phyloP scores from a whole-genome alignment of 2,888 invertebrate species.

The Cheilosia urbana region DNA sequence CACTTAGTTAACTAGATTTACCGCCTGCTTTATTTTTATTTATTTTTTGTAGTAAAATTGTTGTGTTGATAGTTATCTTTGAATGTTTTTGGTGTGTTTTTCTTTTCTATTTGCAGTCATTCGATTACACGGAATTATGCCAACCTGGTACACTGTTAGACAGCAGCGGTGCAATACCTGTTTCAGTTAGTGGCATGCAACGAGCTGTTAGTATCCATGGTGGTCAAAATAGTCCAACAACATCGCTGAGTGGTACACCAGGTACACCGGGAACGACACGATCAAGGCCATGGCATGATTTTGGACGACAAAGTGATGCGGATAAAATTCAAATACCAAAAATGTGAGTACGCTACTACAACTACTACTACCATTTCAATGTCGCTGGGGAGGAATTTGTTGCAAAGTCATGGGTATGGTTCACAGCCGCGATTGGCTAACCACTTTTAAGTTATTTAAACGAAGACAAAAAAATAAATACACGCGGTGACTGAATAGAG shows the following conservation, averaged over 20 bases:
- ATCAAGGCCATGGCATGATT: conserved; percentile 96
- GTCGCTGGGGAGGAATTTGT: background rate
- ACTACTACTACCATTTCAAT: background rate
- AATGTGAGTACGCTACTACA: conserved; percentile 93
- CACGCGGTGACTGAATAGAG: too few relatives aligned
- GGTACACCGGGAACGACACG: conserved; percentile 87
- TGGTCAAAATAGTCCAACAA: conserved; percentile 84
- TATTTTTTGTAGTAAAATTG: background rate
- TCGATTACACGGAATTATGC: conserved; percentile 96
- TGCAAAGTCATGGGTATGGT: too few relatives aligned
- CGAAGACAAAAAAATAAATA: too few relatives aligned
- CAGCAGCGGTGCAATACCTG: conserved; percentile 85
- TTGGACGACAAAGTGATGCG: conserved; percentile 95
- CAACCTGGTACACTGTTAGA: conserved; percentile 86
- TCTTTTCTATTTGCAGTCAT: conserved; percentile 87
- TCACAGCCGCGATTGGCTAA: too few relatives aligned
- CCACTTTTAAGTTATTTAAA: too few relatives aligned
- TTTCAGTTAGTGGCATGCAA: conserved; percentile 85
- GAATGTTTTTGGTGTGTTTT: conserved; percentile 28
- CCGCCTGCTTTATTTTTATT: conserved; percentile 52
- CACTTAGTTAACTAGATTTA: conserved; percentile 57
- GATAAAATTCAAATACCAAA: conserved; percentile 99
- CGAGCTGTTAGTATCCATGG: conserved; percentile 84
- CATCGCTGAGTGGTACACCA: conserved; percentile 86
- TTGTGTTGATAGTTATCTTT: conserved; percentile 34